Percentiles rank a stretch among this genome's conserved stretches.
These are phyloP conservation scores for Toxostoma redivivum DNA, from an alignment of 2,113 vertebrate genomes.

Conservation along the genomic window DNA sequence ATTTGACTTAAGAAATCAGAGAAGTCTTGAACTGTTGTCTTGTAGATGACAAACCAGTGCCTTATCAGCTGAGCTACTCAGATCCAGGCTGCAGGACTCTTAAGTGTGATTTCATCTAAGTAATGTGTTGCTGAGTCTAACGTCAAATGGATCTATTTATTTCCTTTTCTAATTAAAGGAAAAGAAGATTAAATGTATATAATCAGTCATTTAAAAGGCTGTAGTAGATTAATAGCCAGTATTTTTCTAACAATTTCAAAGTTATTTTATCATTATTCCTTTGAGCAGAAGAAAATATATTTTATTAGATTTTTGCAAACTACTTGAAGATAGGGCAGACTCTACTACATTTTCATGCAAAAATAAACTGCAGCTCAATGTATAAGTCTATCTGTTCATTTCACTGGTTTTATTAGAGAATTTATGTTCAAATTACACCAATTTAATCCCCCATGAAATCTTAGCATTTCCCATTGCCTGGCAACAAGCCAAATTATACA, in stretches of 20 bases:
- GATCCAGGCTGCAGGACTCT: conserved; percentile 48
- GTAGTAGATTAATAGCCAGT: background rate
- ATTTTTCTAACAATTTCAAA: background rate
- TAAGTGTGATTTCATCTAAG: conserved; percentile 65
- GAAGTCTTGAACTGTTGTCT: conserved; percentile 70
- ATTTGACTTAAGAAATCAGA: conserved; percentile 74
- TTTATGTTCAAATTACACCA: background rate
- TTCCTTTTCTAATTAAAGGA: conserved; percentile 34
- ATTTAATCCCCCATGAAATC: background rate
- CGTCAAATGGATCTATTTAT: background rate
- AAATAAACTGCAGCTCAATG: background rate
- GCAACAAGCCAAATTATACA: background rate
- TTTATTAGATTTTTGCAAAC: background rate
- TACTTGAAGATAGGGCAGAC: background rate
- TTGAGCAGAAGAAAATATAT: background rate
- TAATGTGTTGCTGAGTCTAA: conserved; percentile 62
- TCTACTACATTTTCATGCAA: background rate
- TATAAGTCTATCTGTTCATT: background rate
- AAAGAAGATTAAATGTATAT: conserved; percentile 16
- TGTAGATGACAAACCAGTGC: conserved; percentile 69
- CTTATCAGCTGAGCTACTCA: conserved; percentile 74
- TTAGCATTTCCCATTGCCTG: background rate
- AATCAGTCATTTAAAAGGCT: background rate
- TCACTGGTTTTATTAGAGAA: background rate
- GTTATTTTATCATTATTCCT: background rate